Evolutionary conservation across 2,888 invertebrate species (phyloP).

Genomic region (Apodemia zela): DNA sequence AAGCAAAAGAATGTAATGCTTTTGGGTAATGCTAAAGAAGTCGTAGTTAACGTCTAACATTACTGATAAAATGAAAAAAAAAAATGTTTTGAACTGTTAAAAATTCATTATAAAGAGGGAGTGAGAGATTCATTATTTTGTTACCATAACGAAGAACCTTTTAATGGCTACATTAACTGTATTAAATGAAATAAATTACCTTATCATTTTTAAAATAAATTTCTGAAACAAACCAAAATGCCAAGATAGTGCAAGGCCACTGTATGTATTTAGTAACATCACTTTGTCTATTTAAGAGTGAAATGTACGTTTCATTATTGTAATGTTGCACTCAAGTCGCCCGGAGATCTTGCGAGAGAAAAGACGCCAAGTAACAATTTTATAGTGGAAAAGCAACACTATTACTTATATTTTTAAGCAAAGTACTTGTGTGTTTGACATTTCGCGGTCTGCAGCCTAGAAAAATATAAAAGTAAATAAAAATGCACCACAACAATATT

Average conservation of each 20-base stretch:
- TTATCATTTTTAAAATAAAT: constrained; percentile 30
- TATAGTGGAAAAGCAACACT: constrained; percentile 32
- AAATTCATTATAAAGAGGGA: too few relatives aligned
- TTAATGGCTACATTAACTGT: background rate
- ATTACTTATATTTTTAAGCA: constrained; percentile 31
- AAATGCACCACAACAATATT: background rate
- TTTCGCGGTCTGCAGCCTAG: constrained; percentile 9
- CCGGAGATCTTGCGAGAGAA: constrained; percentile 28
- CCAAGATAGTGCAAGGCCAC: constrained; percentile 37
- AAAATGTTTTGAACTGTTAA: too few relatives aligned
- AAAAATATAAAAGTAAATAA: constrained; percentile 5
- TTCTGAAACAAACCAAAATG: constrained; percentile 26
- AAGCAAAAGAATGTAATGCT: too few relatives aligned
- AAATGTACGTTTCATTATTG: constrained; percentile 43
- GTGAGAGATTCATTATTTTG: too few relatives aligned
- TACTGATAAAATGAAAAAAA: too few relatives aligned
- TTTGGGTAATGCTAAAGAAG: too few relatives aligned
- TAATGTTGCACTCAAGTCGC: constrained; percentile 41
- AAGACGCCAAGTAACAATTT: constrained; percentile 36
- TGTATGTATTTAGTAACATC: constrained; percentile 35
- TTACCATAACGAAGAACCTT: too few relatives aligned
- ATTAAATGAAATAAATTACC: constrained; percentile 24
- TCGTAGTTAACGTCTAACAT: too few relatives aligned
- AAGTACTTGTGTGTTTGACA: constrained; percentile 10
- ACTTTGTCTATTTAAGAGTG: constrained; percentile 36